These are phyloP conservation scores for Salpingus planirostris DNA, from an alignment of 2,888 invertebrate species.

Conservation along the genomic window DNA sequence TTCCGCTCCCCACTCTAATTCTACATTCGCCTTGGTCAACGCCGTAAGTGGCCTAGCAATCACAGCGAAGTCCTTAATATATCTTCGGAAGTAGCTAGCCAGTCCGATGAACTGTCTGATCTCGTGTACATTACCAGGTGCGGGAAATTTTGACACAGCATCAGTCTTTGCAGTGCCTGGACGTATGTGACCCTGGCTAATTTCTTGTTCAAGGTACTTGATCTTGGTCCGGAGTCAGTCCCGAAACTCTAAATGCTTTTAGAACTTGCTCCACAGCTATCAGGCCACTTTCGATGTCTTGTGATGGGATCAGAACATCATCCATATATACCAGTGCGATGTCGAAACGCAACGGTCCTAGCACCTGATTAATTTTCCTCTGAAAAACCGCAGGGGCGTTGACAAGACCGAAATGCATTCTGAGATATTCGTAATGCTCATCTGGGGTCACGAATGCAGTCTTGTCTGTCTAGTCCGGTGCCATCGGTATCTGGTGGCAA, in stretches of 20 bases:
- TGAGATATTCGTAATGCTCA: slow-evolving; percentile 5
- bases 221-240: slow-evolving; percentile 11
- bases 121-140: slow-evolving; percentile 2
- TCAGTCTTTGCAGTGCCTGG: too few relatives aligned
- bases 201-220: slow-evolving; percentile 7
- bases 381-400: slow-evolving; percentile 4
- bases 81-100: slow-evolving; percentile 11
- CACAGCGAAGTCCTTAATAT: slow-evolving; percentile 14
- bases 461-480: slow-evolving; percentile 3
- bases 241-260: slow-evolving; percentile 4
- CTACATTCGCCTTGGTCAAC: slow-evolving; percentile 16
- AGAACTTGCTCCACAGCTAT: slow-evolving; percentile 3
- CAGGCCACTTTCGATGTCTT: slow-evolving; percentile 6
- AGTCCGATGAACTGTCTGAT: slow-evolving; percentile 9
- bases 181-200: not conserved
- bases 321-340: slow-evolving; percentile 14
- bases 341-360: slow-evolving; percentile 5
- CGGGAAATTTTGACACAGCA: too few relatives aligned
- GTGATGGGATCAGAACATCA: slow-evolving; percentile 10
- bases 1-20: slow-evolving; percentile 11
- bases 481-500: slow-evolving; percentile 8
- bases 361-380: slow-evolving; percentile 3
- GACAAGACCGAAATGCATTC: slow-evolving; percentile 4
- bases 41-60: slow-evolving; percentile 24
- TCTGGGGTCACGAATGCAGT: slow-evolving; percentile 11